A percentile compares a stretch with the other conserved stretches of the same genome.
Evolutionary conservation across 1,140 invertebrate genomes (phyloP).

Genomic region (Nasonia vitripennis): DNA sequence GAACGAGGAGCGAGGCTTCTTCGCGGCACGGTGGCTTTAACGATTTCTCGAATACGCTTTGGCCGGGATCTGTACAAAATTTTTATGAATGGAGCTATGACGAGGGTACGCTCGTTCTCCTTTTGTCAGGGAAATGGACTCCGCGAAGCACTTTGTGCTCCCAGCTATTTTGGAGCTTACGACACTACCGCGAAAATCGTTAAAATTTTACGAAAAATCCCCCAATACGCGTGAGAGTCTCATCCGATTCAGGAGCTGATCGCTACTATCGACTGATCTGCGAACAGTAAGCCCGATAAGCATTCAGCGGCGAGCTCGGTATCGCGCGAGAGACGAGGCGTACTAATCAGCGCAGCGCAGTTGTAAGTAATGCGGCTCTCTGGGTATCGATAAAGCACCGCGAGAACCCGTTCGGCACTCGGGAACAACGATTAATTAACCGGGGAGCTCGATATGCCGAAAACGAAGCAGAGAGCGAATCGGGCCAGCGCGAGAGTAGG

Average conservation of each 20-base stretch:
- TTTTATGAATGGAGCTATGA: constrained; percentile 47
- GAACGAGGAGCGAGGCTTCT: neutral
- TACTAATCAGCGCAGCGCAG: neutral
- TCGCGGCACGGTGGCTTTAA: constrained; percentile 9
- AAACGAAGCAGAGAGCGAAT: neutral
- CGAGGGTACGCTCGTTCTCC: neutral
- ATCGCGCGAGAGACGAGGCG: neutral
- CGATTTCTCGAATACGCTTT: constrained; percentile 32
- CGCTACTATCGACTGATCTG: too few species aligned
- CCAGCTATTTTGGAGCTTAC: too few species aligned
- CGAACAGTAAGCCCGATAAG: too few species aligned
- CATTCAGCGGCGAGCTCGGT: too few species aligned
- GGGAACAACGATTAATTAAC: constrained; percentile 40
- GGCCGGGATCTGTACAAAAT: neutral
- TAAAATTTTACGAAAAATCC: too few species aligned
- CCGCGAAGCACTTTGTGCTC: neutral
- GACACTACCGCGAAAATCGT: too few species aligned
- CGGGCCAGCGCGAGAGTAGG: neutral
- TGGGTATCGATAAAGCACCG: neutral
- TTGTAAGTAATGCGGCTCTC: neutral
- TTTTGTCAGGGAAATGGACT: neutral
- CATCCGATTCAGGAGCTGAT: too few species aligned
- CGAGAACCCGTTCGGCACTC: constrained; percentile 9
- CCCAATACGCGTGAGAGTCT: too few species aligned
- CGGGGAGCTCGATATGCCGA: neutral